These are phyloP conservation scores for Drosophila hamatofila DNA, from an alignment of 2,888 invertebrate species.

Conservation along the genomic window DNA sequence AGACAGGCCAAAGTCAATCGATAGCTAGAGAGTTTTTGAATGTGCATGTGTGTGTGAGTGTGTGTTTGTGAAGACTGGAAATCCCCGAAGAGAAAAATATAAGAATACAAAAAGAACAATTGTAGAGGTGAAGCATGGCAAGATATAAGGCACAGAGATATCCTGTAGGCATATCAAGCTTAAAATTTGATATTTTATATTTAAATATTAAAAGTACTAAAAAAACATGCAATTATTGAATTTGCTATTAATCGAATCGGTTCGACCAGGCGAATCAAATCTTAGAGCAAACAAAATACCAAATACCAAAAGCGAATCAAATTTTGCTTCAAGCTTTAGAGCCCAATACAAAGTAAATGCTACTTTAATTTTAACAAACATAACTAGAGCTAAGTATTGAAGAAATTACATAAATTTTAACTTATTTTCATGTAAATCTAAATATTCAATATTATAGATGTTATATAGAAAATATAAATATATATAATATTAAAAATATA, in stretches of 20 bases:
- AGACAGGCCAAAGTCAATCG: slow-evolving; percentile 78
- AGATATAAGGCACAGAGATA: slow-evolving; percentile 9
- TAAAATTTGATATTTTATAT: neutral
- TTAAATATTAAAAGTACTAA: too few species aligned
- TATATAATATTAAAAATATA: too few species aligned
- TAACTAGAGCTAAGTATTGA: neutral
- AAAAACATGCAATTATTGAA: too few species aligned
- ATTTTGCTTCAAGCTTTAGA: neutral
- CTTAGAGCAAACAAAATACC: neutral
- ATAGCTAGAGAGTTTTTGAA: slow-evolving; percentile 19
- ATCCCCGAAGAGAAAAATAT: slow-evolving; percentile 55
- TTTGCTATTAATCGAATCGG: neutral
- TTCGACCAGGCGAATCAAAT: neutral
- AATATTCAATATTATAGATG: too few species aligned
- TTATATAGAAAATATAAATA: too few species aligned
- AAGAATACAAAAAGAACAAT: slow-evolving; percentile 17
- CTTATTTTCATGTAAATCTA: neutral
- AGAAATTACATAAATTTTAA: too few species aligned
- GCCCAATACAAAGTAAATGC: neutral
- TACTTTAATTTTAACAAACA: neutral
- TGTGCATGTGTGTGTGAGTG: slow-evolving; percentile 10
- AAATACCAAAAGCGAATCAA: neutral
- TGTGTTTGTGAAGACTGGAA: slow-evolving; percentile 63
- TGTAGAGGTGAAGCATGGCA: neutral
- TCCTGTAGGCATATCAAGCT: slow-evolving; percentile 12